Conservation (phyloP, 35 echinoderm and acorn worm species). For the Apostichopus parvimensis region DNA sequence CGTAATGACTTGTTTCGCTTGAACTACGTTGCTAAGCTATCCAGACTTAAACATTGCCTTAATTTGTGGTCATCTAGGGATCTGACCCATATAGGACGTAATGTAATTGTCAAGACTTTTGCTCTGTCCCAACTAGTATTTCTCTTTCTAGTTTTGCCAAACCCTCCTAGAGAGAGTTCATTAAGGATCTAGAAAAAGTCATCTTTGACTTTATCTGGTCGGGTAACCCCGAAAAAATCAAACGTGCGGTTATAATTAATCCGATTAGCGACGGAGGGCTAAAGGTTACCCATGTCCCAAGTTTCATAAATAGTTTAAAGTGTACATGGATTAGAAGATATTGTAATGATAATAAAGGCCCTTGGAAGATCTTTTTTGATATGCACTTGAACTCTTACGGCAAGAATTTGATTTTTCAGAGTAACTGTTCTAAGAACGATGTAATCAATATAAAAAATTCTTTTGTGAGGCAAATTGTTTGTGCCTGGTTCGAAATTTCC, state of each 20-base stretch:
- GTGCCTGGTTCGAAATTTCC: no score
- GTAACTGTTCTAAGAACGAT: no score
- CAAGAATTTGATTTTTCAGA: no score
- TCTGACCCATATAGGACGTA: no score
- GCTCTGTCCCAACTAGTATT: not conserved
- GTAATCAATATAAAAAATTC: no score
- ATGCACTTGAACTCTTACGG: no score
- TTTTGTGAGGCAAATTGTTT: no score
- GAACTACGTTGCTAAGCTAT: not conserved
- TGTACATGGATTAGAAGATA: no score
- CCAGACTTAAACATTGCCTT: not conserved
- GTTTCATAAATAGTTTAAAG: no score
- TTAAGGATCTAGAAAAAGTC: not conserved
- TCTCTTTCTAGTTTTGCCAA: not conserved
- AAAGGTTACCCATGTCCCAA: no score
- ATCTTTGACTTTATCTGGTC: slow-evolving; percentile 14
- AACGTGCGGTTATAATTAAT: not conserved
- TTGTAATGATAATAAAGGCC: not conserved
- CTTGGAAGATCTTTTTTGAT: not conserved
- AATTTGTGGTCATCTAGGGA: no score
- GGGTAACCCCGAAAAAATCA: not conserved
- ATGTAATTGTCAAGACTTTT: not conserved
- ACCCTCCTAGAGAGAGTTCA: not conserved
- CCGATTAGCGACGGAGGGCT: not conserved
- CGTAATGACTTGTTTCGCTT: not conserved